Percentiles rank a stretch among this genome's conserved stretches.
Conservation (phyloP, 2,113 vertebrate species). For the Rousettus leschenaultii region DNA sequence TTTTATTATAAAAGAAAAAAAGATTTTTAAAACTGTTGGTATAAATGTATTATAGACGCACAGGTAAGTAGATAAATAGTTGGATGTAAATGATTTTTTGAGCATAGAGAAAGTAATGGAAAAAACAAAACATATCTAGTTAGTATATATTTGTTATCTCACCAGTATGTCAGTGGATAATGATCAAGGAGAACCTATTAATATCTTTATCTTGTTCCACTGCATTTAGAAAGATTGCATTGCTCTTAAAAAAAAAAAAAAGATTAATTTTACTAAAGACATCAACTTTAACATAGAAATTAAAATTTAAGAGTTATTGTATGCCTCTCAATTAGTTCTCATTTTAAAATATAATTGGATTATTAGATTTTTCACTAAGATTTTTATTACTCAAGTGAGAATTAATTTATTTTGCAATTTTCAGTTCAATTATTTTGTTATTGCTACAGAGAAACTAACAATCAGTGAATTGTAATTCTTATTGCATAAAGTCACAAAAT, state of each 20-base stretch:
- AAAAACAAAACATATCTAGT: background rate
- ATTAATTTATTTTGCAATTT: background rate
- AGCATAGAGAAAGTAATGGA: background rate
- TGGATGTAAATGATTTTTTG: background rate
- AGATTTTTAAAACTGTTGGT: background rate
- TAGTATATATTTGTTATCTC: background rate
- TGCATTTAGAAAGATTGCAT: too few species aligned
- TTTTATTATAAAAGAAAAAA: background rate
- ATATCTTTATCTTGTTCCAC: background rate
- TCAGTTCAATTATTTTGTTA: background rate
- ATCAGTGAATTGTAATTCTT: background rate
- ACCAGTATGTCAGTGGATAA: background rate
- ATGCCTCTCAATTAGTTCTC: background rate
- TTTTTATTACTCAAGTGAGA: background rate
- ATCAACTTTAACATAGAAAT: background rate
- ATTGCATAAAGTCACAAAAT: background rate
- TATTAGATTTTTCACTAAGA: background rate
- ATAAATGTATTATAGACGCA: background rate
- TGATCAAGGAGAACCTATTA: background rate
- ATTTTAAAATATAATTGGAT: background rate
- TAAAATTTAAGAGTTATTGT: background rate
- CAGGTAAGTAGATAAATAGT: background rate
- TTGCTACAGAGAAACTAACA: background rate
- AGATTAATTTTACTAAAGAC: background rate
- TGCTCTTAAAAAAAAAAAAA: background rate